These are phyloP conservation scores for Pogonomyrmex californicus DNA, from an alignment of 1,140 invertebrate species.

Conservation along the genomic window DNA sequence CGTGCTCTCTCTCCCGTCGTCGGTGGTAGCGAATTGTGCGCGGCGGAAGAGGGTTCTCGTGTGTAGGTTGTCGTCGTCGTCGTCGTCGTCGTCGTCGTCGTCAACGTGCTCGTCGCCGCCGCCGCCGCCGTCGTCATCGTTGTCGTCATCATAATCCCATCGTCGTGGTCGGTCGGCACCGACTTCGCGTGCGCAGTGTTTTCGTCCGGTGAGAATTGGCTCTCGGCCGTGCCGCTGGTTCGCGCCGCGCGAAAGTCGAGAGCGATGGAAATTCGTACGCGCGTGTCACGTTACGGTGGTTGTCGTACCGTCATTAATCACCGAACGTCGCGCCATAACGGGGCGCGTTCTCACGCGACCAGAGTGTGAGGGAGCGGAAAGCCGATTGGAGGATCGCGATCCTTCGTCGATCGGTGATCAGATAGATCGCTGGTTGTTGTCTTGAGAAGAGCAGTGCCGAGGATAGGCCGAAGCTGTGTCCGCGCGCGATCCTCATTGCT, in stretches of 20 bases:
- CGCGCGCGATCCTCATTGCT: slow-evolving; percentile 7
- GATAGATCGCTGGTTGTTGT: not conserved
- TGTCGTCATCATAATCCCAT: not conserved
- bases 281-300: slow-evolving; percentile 65
- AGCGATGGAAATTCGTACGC: slow-evolving; percentile 59
- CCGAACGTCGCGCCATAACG: slow-evolving; percentile 70
- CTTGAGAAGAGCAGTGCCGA: slow-evolving; percentile 8
- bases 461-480: not conserved
- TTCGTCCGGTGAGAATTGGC: slow-evolving; percentile 20
- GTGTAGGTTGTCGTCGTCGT: slow-evolving; percentile 52
- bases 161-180: not conserved
- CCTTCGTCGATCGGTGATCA: slow-evolving; percentile 2
- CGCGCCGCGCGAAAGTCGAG: slow-evolving; percentile 25
- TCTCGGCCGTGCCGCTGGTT: slow-evolving; percentile 17
- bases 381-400: not conserved
- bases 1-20: slow-evolving; percentile 64
- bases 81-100: slow-evolving; percentile 24
- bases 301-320: slow-evolving; percentile 51
- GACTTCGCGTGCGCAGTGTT: slow-evolving; percentile 18
- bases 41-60: slow-evolving; percentile 72
- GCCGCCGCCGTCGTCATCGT: slow-evolving; percentile 32
- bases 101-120: slow-evolving; percentile 9
- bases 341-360: slow-evolving; percentile 63
- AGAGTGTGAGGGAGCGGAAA: slow-evolving; percentile 46
- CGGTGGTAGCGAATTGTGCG: slow-evolving; percentile 71